Base-by-base conservation (phyloP, 2,888 invertebrate species). In the Trichopoda pennipes region DNA sequence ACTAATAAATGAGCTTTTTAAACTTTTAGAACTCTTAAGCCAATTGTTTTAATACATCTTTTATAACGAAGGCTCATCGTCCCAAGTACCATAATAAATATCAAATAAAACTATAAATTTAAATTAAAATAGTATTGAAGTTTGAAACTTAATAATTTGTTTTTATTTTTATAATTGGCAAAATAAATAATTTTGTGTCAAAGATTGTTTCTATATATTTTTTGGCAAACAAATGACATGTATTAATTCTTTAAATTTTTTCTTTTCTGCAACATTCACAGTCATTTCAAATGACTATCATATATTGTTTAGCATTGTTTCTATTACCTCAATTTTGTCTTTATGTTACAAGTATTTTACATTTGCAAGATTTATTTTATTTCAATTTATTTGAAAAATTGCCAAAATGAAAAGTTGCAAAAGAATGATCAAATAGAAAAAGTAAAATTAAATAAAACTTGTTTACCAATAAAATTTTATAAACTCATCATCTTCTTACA, bases 391-490 rank as follows among this genome's bases (percentile, higher is more conserved):
- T 68, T 81, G 81, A 81, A 77, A 77, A 73, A 56, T 63, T 76
- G 76, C 76, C 81, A 81, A 77, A 60, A 72, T 47, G 17, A 32
- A 80, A 63, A 56, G 16, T 35, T 47, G 16, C 44, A 66, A 7
- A 53, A n/a, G 51, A 17, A 38, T 55, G 23, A n/a, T 23, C 28
- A 35, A 53, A 9, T 28, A 61, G 14, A 47, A 28, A n/a, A 12
- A n/a, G 23, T 42, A 42, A 44, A 19, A 60, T 75, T 61, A 44
- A 66, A 64, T 61, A 61, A 78, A 32, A 28, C 7, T 81, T 78
- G 51, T 78, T 81, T 81, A 78, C 38, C 56, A 68, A 69, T 51
- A 64, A 58, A 63, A 77, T 68, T 70, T 73, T 58, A 77, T 78
- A 74, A 63, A 77, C 73, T 61, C 56, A 47, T 73, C 77, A 77